Conservation (phyloP, 2,113 vertebrate genomes). For the Ranitomeya variabilis region DNA sequence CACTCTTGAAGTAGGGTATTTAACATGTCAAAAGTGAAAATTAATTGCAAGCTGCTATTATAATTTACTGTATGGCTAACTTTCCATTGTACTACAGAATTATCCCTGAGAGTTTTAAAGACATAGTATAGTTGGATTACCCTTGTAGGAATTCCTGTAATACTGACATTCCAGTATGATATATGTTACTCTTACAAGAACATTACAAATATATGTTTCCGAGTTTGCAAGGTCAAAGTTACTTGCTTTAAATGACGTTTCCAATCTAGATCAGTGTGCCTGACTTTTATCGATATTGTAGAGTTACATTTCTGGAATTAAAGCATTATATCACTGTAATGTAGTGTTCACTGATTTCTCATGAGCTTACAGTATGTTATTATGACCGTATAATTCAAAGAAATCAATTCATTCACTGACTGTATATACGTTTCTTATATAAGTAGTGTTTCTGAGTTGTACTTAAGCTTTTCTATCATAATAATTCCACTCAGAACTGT, state of each 20-base stretch:
- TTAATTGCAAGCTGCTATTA: neutral
- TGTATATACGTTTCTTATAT: too few species aligned
- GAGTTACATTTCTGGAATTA: too few species aligned
- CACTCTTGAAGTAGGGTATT: neutral
- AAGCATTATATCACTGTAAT: too few species aligned
- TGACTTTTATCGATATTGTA: neutral
- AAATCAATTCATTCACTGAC: too few species aligned
- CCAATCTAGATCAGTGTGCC: neutral
- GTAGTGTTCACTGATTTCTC: too few species aligned
- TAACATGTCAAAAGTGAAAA: constrained; percentile 11
- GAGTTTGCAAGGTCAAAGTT: neutral
- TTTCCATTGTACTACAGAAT: neutral
- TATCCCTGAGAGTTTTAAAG: neutral
- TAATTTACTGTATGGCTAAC: neutral
- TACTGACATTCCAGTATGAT: neutral
- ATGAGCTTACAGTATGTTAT: too few species aligned
- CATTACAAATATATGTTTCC: neutral
- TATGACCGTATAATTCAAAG: too few species aligned
- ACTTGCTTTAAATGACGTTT: neutral
- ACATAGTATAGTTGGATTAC: neutral
- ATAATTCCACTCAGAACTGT: too few species aligned
- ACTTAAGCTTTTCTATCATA: too few species aligned
- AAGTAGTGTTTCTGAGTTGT: too few species aligned
- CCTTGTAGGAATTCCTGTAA: neutral
- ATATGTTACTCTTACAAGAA: neutral